A percentile compares a stretch with the other conserved stretches of the same genome.
These are phyloP conservation scores for Rhinopithecus roxellana DNA, from an alignment of 2,113 vertebrate genomes.

Conservation along the genomic window DNA sequence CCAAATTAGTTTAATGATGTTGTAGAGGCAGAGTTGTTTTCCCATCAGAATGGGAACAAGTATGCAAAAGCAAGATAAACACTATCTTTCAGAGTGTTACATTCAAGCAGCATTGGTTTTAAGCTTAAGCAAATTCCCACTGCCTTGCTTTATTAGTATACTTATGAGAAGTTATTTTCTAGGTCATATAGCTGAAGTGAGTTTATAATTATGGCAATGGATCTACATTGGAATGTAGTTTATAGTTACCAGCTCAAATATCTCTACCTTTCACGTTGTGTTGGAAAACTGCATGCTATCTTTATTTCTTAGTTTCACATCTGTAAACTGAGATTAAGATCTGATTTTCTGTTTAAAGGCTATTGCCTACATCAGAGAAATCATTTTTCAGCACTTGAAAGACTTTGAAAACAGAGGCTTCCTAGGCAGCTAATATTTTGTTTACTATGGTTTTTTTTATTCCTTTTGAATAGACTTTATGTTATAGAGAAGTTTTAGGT, in stretches of 20 bases:
- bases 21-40: not conserved
- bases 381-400: not conserved
- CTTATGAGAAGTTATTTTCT: not conserved
- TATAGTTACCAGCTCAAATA: not conserved
- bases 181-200: not conserved
- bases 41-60: not conserved
- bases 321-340: not conserved
- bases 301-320: slow-evolving; percentile 22
- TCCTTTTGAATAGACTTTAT: not conserved
- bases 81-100: not conserved
- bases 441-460: too few species aligned
- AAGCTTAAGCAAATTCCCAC: not conserved
- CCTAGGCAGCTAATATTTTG: not conserved
- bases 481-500: not conserved
- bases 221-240: not conserved
- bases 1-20: not conserved
- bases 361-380: not conserved
- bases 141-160: not conserved
- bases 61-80: not conserved
- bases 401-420: not conserved
- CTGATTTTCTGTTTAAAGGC: not conserved
- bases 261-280: not conserved
- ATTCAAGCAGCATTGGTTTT: not conserved
- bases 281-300: not conserved
- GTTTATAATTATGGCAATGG: not conserved